Evolutionary conservation across 2,113 vertebrate species (phyloP).

Genomic region (Clarias gariepinus): DNA sequence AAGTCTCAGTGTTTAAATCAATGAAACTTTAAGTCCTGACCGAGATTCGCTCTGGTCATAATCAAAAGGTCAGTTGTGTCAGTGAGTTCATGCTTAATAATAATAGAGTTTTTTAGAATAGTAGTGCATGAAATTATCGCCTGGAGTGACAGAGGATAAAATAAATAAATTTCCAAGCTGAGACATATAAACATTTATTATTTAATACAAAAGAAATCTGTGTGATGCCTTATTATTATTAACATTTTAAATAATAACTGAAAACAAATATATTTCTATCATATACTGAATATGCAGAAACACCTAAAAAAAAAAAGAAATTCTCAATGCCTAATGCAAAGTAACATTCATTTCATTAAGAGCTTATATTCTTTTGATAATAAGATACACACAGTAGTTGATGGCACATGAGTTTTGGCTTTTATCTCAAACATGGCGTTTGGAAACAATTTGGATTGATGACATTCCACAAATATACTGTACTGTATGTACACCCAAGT

Average conservation of each 20-base stretch:
- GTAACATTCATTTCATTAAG: background rate
- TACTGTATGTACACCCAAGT: background rate
- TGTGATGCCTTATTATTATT: background rate
- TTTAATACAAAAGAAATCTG: background rate
- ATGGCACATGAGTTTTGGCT: background rate
- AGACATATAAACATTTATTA: background rate
- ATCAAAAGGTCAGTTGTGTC: background rate
- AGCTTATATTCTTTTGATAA: background rate
- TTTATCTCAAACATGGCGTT: background rate
- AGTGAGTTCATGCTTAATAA: background rate
- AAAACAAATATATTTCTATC: background rate
- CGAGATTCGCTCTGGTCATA: background rate
- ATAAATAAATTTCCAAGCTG: background rate
- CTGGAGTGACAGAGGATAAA: background rate
- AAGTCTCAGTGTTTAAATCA: background rate
- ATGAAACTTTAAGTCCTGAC: background rate
- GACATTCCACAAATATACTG: background rate
- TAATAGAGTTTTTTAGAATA: background rate
- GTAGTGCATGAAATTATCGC: too few relatives aligned
- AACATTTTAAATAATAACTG: background rate
- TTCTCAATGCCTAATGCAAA: background rate
- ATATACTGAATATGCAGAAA: background rate
- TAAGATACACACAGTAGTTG: background rate
- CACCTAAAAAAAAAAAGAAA: background rate
- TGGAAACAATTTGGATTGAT: background rate